These are phyloP conservation scores for Vultur gryphus DNA, from an alignment of 2,797 vertebrate species.

Conservation along the genomic window DNA sequence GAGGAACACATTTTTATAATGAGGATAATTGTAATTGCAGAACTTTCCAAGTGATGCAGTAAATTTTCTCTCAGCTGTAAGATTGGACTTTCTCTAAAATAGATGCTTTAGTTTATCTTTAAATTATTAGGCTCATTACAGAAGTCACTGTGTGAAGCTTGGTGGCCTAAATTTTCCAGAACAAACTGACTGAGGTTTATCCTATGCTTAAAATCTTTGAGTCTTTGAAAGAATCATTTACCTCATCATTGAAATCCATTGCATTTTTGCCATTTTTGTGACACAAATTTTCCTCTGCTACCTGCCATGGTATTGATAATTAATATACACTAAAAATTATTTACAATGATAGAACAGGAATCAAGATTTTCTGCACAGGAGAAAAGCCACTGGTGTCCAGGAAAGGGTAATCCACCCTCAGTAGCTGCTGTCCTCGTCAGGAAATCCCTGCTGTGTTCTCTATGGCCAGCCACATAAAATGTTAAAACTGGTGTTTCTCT, in stretches of 20 bases:
- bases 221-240: background rate
- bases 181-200: background rate
- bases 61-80: slow-evolving; percentile 24
- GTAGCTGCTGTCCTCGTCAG: background rate
- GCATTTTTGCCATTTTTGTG: background rate
- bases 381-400: background rate
- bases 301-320: background rate
- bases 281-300: background rate
- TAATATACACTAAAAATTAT: background rate
- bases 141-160: background rate
- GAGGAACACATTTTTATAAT: slow-evolving; percentile 44
- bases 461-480: background rate
- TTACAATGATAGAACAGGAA: background rate
- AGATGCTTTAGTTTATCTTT: slow-evolving; percentile 10
- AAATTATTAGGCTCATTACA: slow-evolving; percentile 5
- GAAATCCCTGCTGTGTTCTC: background rate
- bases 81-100: background rate
- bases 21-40: slow-evolving; percentile 52
- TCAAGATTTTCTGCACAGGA: background rate
- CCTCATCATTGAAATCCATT: background rate
- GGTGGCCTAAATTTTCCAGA: background rate
- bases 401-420: background rate
- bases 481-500: background rate
- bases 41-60: slow-evolving; percentile 37
- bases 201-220: background rate